Base-by-base conservation (phyloP, 2,797 vertebrate species). In the Telmatherina bonti region DNA sequence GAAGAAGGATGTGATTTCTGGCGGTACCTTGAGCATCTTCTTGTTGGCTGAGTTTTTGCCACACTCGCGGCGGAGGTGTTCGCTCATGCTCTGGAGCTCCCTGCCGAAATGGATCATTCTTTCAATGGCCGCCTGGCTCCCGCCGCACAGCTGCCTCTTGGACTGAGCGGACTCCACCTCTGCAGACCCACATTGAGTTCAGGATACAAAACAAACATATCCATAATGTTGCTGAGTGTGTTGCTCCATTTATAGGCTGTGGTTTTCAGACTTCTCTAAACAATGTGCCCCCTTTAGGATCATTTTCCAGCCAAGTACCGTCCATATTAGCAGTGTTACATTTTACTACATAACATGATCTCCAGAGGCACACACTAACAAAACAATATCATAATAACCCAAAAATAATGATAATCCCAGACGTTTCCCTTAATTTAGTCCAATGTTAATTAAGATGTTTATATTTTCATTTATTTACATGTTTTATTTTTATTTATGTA, bases 51-150 rank as follows among this genome's bases (percentile, higher is more conserved):
- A 96, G 92, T 98, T 99, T 94, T 99, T 99, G 89, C 98, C 97
- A 67, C 97, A 97, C 84, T 99, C 97, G 58, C 97, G 94, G 86
- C 98, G 96, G 36, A 99, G 94, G 26, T 97, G 96, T 82, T 99
- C 97, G 0, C 97, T 99, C 97, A 99, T 98, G 18, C 97, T 97
- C 92, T 99, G 98, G 59, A 99, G 91, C 90, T 99, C 98, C 86
- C 98, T 93, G 78, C 98, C 98, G 59, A 99, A 99, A 69, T 97
- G 97, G 93, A 99, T 99, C 98, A 99, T 99, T 59, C 97, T 95
- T 91, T 99, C 97, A n/a, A 99, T 96, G 77, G 98, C 98, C 0
- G 97, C 97, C 84, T 98, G 97, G 91, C 98, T 99, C 52, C 98
- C 98, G 7, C 98, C 98, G 18, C 98, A 99, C 20, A 99, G 90